Evolutionary conservation across 2,888 invertebrate species (phyloP).

Genomic region (Cotesia congregata): DNA sequence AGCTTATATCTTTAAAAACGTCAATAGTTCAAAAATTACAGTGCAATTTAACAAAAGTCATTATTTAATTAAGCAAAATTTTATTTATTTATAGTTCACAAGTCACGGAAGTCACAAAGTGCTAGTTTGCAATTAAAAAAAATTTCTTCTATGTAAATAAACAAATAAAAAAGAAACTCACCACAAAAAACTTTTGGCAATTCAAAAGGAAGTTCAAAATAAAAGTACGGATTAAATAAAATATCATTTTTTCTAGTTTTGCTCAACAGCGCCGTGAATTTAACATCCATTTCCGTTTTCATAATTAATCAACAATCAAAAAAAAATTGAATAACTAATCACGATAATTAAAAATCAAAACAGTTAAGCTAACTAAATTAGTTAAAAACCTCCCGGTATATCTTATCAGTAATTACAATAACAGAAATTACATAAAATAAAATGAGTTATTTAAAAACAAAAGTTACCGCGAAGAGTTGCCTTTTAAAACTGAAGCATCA

Average conservation of each 20-base stretch:
- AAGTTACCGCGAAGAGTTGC: neutral
- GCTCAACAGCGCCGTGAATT: slow-evolving; percentile 54
- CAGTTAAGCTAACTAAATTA: neutral
- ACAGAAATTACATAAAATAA: neutral
- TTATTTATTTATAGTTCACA: too few species aligned
- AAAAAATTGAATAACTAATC: too few species aligned
- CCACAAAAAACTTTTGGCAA: slow-evolving; percentile 55
- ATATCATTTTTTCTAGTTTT: slow-evolving; percentile 54
- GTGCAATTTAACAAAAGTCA: too few species aligned
- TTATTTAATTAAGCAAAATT: too few species aligned
- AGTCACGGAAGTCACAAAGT: too few species aligned
- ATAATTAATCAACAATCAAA: neutral
- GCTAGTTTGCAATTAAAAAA: neutral
- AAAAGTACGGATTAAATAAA: slow-evolving; percentile 51
- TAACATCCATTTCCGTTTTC: slow-evolving; percentile 47
- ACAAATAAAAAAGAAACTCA: slow-evolving; percentile 45
- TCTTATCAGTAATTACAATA: neutral
- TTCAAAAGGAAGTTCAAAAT: slow-evolving; percentile 52
- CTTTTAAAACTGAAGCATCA: neutral
- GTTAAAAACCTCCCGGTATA: neutral
- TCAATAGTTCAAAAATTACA: too few species aligned
- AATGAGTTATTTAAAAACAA: neutral
- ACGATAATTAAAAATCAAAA: neutral
- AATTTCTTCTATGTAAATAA: neutral
- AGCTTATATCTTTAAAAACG: too few species aligned